These are phyloP conservation scores for Crocodylus rhombifer DNA, from an alignment of 2,797 vertebrate genomes.

Conservation along the genomic window DNA sequence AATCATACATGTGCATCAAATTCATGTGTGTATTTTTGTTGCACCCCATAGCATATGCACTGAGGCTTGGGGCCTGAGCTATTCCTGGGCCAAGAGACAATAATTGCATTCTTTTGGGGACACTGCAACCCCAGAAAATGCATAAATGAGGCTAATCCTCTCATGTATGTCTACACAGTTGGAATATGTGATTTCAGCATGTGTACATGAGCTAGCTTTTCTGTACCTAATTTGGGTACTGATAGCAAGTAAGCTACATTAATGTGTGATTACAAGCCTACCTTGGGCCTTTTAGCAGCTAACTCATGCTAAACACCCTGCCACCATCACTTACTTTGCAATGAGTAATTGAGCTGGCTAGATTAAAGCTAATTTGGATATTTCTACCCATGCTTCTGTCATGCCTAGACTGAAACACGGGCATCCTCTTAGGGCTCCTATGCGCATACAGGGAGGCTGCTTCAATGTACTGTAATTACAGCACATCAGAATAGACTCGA, in stretches of 20 bases:
- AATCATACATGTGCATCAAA: not conserved
- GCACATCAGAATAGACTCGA: no score
- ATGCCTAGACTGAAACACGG: not conserved
- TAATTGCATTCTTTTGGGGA: rapidly evolving
- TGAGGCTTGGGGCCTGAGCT: not conserved
- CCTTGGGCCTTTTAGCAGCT: not conserved
- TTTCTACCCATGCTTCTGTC: no score
- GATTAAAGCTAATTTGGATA: not conserved
- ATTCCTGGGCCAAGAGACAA: not conserved
- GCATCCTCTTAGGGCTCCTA: no score
- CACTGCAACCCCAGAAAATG: rapidly evolving
- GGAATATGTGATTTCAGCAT: not conserved
- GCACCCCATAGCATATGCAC: not conserved
- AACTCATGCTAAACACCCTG: not conserved
- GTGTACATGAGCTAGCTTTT: not conserved
- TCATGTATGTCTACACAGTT: not conserved
- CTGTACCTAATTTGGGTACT: not conserved
- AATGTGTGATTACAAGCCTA: not conserved
- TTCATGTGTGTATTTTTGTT: not conserved
- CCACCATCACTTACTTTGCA: rapidly evolving
- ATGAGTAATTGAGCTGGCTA: not conserved
- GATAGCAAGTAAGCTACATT: not conserved
- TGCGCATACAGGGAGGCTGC: no score
- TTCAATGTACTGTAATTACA: no score
- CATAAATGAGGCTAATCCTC: not conserved